Conservation (phyloP, 2,113 vertebrate species). For the Pomatostomus ruficeps region DNA sequence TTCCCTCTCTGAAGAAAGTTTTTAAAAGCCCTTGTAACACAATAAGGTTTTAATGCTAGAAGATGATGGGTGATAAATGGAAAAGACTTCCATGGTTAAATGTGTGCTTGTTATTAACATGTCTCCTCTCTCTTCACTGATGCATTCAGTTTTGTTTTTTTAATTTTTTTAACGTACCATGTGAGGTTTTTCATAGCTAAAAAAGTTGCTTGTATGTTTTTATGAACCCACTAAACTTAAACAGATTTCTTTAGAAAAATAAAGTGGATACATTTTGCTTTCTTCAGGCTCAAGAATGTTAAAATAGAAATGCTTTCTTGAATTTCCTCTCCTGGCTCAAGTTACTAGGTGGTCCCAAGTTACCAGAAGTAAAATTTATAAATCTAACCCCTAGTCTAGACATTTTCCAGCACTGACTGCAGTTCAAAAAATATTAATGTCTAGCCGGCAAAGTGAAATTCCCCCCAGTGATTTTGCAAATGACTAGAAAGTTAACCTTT, state of each 20-base stretch:
- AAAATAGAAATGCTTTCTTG: constrained; percentile 86
- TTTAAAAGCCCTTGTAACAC: not conserved
- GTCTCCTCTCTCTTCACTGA: constrained; percentile 60
- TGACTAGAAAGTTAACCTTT: constrained; percentile 83
- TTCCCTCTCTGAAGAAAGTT: not conserved
- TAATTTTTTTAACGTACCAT: constrained; percentile 2
- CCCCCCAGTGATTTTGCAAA: constrained; percentile 82
- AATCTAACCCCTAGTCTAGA: constrained; percentile 92
- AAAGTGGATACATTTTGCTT: constrained; percentile 79
- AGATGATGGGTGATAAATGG: constrained; percentile 38
- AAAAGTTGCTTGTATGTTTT: constrained; percentile 79
- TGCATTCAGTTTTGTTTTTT: constrained; percentile 58
- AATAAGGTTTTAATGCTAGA: constrained; percentile 44
- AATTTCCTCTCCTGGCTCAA: constrained; percentile 84
- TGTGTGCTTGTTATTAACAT: constrained; percentile 39
- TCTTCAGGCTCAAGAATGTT: constrained; percentile 80
- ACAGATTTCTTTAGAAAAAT: constrained; percentile 82
- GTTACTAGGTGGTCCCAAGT: constrained; percentile 88
- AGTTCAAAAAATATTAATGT: constrained; percentile 85
- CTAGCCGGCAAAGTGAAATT: constrained; percentile 83
- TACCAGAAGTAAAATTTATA: constrained; percentile 92
- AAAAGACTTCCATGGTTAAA: constrained; percentile 19
- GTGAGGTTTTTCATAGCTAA: constrained; percentile 66
- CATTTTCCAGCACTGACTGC: constrained; percentile 86
- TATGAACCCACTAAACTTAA: constrained; percentile 81